These are phyloP conservation scores for Pemphredon lugubris DNA, from an alignment of 2,888 invertebrate species.

Conservation along the genomic window DNA sequence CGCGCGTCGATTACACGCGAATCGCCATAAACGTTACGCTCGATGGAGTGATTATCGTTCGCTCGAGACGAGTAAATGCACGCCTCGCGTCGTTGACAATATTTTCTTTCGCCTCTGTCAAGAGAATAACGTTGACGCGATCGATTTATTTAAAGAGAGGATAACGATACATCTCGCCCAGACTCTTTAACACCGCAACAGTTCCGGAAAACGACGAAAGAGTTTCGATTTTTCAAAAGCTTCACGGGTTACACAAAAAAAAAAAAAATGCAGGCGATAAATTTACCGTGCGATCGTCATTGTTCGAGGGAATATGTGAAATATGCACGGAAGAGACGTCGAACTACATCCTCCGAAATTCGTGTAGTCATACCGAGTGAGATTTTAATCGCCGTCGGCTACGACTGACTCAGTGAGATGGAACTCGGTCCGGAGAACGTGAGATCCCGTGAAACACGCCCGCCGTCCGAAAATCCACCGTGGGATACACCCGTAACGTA, in stretches of 20 bases:
- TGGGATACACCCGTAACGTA: conserved; percentile 15
- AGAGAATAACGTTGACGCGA: neutral
- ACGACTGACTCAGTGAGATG: conserved; percentile 72
- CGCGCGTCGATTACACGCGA: conserved; percentile 41
- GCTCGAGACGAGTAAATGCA: neutral
- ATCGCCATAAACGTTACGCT: conserved; percentile 29
- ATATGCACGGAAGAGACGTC: too few relatives aligned
- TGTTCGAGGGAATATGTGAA: too few relatives aligned
- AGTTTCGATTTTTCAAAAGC: too few relatives aligned
- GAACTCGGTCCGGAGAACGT: conserved; percentile 63
- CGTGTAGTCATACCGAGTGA: conserved; percentile 48
- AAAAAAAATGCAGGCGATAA: too few relatives aligned
- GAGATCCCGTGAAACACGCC: conserved; percentile 42
- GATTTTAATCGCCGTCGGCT: conserved; percentile 60
- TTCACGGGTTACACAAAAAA: too few relatives aligned
- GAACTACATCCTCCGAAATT: too few relatives aligned
- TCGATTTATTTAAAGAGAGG: neutral
- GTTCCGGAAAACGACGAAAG: too few relatives aligned
- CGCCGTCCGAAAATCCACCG: conserved; percentile 34
- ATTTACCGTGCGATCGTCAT: too few relatives aligned
- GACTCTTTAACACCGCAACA: neutral
- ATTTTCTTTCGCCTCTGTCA: too few relatives aligned
- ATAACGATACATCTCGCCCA: neutral
- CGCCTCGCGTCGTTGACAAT: neutral
- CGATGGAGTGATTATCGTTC: conserved; percentile 34